A percentile compares a stretch with the other conserved stretches of the same genome.
phyloP scores from a whole-genome alignment of 2,888 invertebrate species.

The Crematogaster levior region DNA sequence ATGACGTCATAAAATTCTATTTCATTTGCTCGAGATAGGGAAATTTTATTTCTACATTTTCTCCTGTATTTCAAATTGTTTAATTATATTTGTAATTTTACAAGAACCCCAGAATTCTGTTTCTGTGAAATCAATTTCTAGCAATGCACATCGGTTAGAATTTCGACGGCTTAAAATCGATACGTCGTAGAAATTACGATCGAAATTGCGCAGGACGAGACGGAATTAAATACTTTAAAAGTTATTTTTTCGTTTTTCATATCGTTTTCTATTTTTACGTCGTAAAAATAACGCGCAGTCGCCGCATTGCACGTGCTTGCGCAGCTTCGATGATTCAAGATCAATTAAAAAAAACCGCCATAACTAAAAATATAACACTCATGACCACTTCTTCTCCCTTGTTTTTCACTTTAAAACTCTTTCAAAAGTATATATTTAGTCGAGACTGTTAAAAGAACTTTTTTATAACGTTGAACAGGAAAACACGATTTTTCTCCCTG shows the following conservation, averaged over 20 bases:
- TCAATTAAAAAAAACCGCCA: slow-evolving; percentile 60
- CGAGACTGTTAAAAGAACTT: background rate
- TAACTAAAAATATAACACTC: slow-evolving; percentile 59
- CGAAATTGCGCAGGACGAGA: background rate
- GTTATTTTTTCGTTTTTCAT: slow-evolving; percentile 43
- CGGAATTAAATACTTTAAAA: background rate
- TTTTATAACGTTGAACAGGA: background rate
- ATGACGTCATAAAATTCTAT: background rate
- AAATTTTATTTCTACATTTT: background rate
- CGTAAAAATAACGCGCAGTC: slow-evolving; percentile 31
- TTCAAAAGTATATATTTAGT: background rate
- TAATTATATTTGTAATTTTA: background rate
- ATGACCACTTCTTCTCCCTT: background rate
- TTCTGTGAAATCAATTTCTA: background rate
- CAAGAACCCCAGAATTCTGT: background rate
- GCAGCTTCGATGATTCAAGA: slow-evolving; percentile 57
- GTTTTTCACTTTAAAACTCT: slow-evolving; percentile 1
- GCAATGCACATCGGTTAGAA: background rate
- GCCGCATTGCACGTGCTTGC: slow-evolving; percentile 54
- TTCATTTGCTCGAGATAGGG: background rate
- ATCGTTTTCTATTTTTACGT: slow-evolving; percentile 64
- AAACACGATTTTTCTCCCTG: background rate
- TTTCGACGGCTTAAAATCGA: background rate
- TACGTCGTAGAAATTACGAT: background rate
- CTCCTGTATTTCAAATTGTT: background rate